A percentile compares a stretch with the other conserved stretches of the same genome.
Evolutionary conservation across 2,888 invertebrate genomes (phyloP).

Genomic region (Biston stratarius): DNA sequence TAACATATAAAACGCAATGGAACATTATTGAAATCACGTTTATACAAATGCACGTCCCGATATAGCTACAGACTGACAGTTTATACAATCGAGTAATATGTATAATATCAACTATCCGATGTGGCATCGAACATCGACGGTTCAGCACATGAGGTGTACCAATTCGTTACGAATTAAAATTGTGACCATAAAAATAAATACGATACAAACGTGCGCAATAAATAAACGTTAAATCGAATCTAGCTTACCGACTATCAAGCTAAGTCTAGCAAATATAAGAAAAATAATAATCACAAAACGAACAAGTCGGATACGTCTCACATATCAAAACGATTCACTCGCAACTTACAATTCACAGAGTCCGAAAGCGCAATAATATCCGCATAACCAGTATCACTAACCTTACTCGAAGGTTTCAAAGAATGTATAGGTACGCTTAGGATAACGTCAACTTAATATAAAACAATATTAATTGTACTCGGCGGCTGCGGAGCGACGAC

Average conservation of each 20-base stretch:
- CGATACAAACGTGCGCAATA: constrained; percentile 62
- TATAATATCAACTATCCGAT: constrained; percentile 18
- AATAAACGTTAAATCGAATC: constrained; percentile 74
- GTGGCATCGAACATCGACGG: constrained; percentile 31
- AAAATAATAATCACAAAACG: constrained; percentile 53
- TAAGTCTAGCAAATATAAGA: constrained; percentile 78
- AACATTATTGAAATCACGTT: constrained; percentile 23
- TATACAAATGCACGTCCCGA: constrained; percentile 27
- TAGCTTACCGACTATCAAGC: constrained; percentile 82
- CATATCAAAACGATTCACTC: constrained; percentile 69
- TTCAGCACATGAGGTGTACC: constrained; percentile 31
- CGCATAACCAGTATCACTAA: constrained; percentile 84
- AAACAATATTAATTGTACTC: constrained; percentile 78
- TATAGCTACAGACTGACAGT: constrained; percentile 15
- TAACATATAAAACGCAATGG: constrained; percentile 27
- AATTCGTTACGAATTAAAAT: constrained; percentile 53
- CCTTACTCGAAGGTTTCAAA: constrained; percentile 85
- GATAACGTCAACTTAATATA: constrained; percentile 79
- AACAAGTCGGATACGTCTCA: constrained; percentile 69
- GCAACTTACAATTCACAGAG: constrained; percentile 67
- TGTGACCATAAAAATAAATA: constrained; percentile 70
- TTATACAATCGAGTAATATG: constrained; percentile 16
- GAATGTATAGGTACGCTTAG: constrained; percentile 85
- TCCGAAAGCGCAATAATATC: constrained; percentile 71
- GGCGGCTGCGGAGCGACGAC: constrained; percentile 72